These are phyloP conservation scores for Tortricodes alternella DNA, from an alignment of 2,888 invertebrate genomes.

Conservation along the genomic window DNA sequence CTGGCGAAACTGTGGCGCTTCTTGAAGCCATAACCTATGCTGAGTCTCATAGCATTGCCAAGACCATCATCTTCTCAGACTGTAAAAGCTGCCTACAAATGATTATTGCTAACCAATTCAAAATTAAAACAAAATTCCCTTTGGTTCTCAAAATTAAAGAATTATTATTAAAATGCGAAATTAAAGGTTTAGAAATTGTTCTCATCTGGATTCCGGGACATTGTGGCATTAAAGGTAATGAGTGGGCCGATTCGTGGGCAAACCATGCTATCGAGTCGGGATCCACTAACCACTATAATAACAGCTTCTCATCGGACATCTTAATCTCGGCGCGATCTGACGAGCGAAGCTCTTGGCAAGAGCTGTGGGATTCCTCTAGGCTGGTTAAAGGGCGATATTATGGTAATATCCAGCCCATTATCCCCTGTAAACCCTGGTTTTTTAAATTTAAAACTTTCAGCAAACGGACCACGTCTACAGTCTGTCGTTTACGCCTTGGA, in stretches of 20 bases:
- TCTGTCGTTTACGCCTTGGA: slow-evolving; percentile 27
- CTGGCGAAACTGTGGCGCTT: slow-evolving; percentile 14
- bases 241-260: not conserved
- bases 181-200: not conserved
- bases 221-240: not conserved
- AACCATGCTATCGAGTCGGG: not conserved
- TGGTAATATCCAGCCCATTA: not conserved
- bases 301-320: not conserved
- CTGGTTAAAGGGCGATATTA: not conserved
- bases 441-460: not conserved
- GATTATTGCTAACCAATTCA: slow-evolving; percentile 1
- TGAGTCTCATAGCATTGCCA: slow-evolving; percentile 10
- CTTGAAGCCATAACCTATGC: slow-evolving; percentile 11
- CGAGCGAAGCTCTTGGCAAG: not conserved
- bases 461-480: slow-evolving; percentile 14
- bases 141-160: not conserved
- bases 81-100: slow-evolving; percentile 19
- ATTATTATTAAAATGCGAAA: not conserved
- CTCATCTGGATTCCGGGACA: not conserved
- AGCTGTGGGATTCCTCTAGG: not conserved
- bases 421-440: not conserved
- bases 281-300: not conserved
- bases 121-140: not conserved
- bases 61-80: slow-evolving; percentile 17
- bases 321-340: not conserved